Base-by-base conservation (phyloP, 2,113 vertebrate genomes). In the Semnornis frantzii region DNA sequence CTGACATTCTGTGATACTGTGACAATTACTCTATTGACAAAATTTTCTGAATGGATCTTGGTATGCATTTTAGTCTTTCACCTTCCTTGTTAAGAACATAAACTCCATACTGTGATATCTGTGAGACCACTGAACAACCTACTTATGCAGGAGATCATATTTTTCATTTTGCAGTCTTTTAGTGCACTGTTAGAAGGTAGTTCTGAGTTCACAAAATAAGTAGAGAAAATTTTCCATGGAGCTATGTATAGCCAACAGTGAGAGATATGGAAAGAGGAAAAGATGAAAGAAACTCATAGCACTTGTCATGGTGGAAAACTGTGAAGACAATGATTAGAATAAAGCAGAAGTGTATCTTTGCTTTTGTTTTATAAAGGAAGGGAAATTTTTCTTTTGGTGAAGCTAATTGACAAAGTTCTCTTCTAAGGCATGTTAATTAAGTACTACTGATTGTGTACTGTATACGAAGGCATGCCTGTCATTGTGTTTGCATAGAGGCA, bases 101-200 rank as follows among this genome's bases (percentile, higher is more conserved):
- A 98, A 82, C 96, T 96, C 94, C 80, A 82, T 39, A 92, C 95
- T 1, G 90, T 96, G 9, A 97, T 97, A 80, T 95, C 93, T 48
- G 55, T 97, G 90, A 95, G 90, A 83, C 94, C 95, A 31, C 83
- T 96, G 76, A 97, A 95, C 88, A 97, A 94, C 18, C 79, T 86
- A 10, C 91, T 98, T 33, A 76, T 81, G 15, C 76, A 96, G 52
- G 80, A 97, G 11, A 97, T 14, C 44, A 84, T 44, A 97, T 82
- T 8, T 95, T 94, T 8, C 55, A 75, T 91, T 58, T 90, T 97
- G 15, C 86, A 90, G 50, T 76, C 93, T 76, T 86, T 95, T 91
- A 97, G 96, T 15, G 79, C 95, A 62, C 69, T 97, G 42, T 95
- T 97, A 70, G 95, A 98, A 62, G 58, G 91, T n/a, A 97, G 96